phyloP scores from a whole-genome alignment of 2,888 invertebrate genomes.

The Caenorhabditis sinica region DNA sequence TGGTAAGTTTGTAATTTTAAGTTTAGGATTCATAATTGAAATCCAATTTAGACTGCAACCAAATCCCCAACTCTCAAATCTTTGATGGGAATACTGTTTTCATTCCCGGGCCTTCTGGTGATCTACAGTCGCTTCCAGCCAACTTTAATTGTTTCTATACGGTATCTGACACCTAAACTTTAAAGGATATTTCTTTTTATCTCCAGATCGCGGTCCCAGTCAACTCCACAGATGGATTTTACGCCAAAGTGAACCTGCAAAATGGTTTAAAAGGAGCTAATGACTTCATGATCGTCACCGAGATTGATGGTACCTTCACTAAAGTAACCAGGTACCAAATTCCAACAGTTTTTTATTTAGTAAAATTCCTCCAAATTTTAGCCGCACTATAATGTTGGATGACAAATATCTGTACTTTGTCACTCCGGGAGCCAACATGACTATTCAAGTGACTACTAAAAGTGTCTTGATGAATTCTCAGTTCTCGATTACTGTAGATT shows the following conservation, averaged over 20 bases:
- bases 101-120: not conserved
- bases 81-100: not conserved
- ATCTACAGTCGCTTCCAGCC: conserved; percentile 3
- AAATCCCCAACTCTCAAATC: not conserved
- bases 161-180: too few relatives aligned
- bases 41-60: not conserved
- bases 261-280: conserved; percentile 6
- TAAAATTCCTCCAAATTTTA: not conserved
- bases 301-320: not conserved
- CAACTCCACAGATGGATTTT: not conserved
- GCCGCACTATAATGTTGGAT: not conserved
- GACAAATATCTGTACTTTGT: not conserved
- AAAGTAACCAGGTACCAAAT: not conserved
- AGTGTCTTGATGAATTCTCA: not conserved
- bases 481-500: conserved; percentile 9
- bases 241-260: not conserved
- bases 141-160: conserved; percentile 16
- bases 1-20: not conserved
- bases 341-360: too few relatives aligned
- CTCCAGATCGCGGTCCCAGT: not conserved
- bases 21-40: too few relatives aligned
- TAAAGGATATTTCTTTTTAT: not conserved
- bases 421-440: not conserved
- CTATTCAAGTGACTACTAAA: conserved; percentile 8
- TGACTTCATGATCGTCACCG: not conserved